A percentile compares a stretch with the other conserved stretches of the same genome.
These are phyloP conservation scores for Pangasius macronema DNA, from an alignment of 2,797 vertebrate species.

Conservation along the genomic window DNA sequence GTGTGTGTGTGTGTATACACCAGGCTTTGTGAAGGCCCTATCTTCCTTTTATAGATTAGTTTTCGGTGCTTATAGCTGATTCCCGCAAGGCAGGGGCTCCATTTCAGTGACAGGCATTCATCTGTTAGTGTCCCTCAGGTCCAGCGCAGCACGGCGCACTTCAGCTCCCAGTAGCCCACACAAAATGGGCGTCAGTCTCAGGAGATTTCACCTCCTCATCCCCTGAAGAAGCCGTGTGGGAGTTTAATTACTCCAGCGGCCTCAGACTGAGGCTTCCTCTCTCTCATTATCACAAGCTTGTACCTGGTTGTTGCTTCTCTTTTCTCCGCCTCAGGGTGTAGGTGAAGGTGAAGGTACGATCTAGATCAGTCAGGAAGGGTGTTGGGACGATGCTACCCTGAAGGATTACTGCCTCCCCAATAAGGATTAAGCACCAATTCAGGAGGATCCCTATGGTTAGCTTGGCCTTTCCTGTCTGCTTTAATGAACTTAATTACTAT, in stretches of 20 bases:
- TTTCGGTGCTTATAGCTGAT: conserved; percentile 50
- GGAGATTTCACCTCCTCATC: conserved; percentile 49
- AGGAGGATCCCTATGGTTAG: conserved; percentile 43
- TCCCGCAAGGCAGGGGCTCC: conserved; percentile 48
- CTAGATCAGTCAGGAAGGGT: conserved; percentile 40
- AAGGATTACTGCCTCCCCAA: conserved; percentile 68
- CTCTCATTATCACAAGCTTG: conserved; percentile 46
- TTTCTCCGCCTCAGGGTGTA: conserved; percentile 15
- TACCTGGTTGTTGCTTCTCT: conserved; percentile 36
- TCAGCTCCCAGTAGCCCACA: conserved; percentile 51
- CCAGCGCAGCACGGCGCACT: conserved; percentile 25
- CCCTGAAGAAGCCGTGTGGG: conserved; percentile 55
- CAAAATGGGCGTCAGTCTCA: conserved; percentile 55
- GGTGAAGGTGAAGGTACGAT: conserved; percentile 12
- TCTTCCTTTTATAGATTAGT: conserved; percentile 54
- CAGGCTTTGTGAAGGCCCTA: conserved; percentile 34
- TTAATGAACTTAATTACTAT: conserved; percentile 60
- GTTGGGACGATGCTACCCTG: conserved; percentile 64
- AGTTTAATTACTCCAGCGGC: conserved; percentile 59
- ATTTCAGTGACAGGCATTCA: conserved; percentile 59
- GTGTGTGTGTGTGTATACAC: conserved; percentile 28
- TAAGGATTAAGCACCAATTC: conserved; percentile 62
- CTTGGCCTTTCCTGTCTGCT: conserved; percentile 58
- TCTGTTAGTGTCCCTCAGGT: conserved; percentile 55
- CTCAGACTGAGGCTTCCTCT: conserved; percentile 41